Evolutionary conservation across 2,888 invertebrate genomes (phyloP), one percentile per base, ranked within the genome.

Genomic region (Cerastis rubricosa): DNA sequence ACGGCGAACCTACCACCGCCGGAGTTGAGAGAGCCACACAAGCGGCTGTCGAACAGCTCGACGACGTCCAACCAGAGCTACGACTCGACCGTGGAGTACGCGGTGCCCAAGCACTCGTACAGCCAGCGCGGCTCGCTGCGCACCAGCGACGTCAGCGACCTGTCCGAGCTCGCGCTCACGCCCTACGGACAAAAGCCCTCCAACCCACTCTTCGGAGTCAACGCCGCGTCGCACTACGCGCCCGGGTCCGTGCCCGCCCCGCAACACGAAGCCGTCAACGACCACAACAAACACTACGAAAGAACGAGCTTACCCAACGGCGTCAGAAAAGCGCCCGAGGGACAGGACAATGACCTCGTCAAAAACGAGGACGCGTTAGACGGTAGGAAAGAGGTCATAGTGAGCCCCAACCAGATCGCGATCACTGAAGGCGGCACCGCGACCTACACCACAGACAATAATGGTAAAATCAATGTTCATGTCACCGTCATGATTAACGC

Each of bases 401-500:
- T 96, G 87, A 95, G 89, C 90, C 94, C 95, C 84, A 96, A 95
- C 91, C 96, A 96, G 91, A 96, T 96, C 92, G 96, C 96, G 84
- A 94, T 96, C 91, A 92, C 94, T 78, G 96, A 97, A 74, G 97
- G 97, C 88, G 95, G 97, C 83, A 95, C 95, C 61, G 95, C 96
- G 74, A 97, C 97, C 80, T 97, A 98, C 96, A 97, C 97, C 88
- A 97, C 98, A 87, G 98, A 98, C 94, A 97, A 98, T 96, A 98
- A 98, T 97, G 98, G 98, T 94, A 98, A 98, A 97, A 98, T 98
- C 97, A 98, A 98, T 97, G 98, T 98, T 94, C 98, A 98, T 97
- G 98, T 98, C 94, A 98, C 98, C 94, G 98, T 98, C 95, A 98
- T 98, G 96, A 99, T 98, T 92, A 98, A 98, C 93, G 98, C 98